Conservation (phyloP, 2,888 invertebrate species). For the Lasioglossum zephyrum region DNA sequence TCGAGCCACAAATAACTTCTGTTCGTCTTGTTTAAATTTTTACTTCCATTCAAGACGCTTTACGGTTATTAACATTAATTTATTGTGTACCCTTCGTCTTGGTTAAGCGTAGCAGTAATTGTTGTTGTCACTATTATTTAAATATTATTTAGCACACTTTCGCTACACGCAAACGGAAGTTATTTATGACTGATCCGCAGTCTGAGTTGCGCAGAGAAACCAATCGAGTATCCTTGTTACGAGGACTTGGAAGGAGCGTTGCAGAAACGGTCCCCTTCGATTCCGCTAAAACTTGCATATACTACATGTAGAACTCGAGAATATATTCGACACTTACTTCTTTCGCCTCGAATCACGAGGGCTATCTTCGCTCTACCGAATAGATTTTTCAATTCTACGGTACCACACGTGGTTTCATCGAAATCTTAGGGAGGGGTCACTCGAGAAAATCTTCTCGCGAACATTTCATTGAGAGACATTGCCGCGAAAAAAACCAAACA, state of each 20-base stretch:
- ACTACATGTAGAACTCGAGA: not conserved
- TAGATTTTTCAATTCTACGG: not conserved
- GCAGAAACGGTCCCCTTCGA: not conserved
- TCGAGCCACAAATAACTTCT: conserved; percentile 17
- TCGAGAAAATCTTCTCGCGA: not conserved
- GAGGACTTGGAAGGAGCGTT: not conserved
- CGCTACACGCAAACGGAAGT: conserved; percentile 6
- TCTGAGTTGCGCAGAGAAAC: not conserved
- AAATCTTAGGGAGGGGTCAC: not conserved
- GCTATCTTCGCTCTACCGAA: not conserved
- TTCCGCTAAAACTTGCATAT: not conserved
- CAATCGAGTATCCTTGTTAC: not conserved
- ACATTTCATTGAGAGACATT: conserved; percentile 18
- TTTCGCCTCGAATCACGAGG: not conserved
- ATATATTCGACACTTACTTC: not conserved
- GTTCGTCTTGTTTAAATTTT: conserved; percentile 13
- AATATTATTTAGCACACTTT: conserved; percentile 9
- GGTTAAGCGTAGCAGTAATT: conserved; percentile 1
- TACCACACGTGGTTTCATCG: not conserved
- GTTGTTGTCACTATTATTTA: conserved; percentile 5
- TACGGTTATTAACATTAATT: conserved; percentile 18
- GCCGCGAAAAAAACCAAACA: conserved; percentile 23
- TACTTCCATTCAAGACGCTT: not conserved
- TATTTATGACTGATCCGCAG: conserved; percentile 7
- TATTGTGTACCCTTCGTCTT: not conserved